Evolutionary conservation across 2,888 invertebrate species (phyloP).

Genomic region (Plebejus anna): DNA sequence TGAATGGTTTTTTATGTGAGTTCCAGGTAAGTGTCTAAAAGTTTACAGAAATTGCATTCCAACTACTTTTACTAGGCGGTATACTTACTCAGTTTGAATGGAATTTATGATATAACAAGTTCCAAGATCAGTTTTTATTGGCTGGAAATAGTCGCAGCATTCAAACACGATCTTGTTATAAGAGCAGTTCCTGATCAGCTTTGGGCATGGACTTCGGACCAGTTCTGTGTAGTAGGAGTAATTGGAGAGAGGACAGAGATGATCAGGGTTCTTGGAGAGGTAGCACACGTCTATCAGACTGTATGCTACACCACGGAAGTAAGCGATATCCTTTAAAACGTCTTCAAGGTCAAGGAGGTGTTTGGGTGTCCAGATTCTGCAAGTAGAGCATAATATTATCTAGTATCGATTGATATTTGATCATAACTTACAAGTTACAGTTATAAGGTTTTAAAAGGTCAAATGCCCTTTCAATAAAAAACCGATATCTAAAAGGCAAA

Average conservation of each 20-base stretch:
- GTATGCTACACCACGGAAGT: constrained; percentile 83
- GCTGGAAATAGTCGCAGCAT: constrained; percentile 82
- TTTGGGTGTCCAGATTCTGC: constrained; percentile 82
- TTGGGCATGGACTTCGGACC: constrained; percentile 74
- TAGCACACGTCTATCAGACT: constrained; percentile 82
- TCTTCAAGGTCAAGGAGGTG: constrained; percentile 86
- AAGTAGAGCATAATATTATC: no score
- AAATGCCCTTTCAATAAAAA: no score
- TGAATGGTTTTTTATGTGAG: no score
- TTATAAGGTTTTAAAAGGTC: no score
- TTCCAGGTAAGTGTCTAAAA: no score
- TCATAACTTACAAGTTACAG: no score
- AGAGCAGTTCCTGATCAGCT: constrained; percentile 72
- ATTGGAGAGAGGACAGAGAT: constrained; percentile 80
- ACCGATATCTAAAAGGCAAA: no score
- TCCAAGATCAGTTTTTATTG: constrained; percentile 81
- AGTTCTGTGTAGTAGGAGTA: constrained; percentile 80
- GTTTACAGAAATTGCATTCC: no score
- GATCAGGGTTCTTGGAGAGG: constrained; percentile 61
- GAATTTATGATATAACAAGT: constrained; percentile 82
- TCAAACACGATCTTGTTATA: constrained; percentile 76
- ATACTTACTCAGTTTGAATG: constrained; percentile 71
- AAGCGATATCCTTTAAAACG: constrained; percentile 84
- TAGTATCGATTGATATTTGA: no score
- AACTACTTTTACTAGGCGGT: neutral